Evolutionary conservation across 2,113 vertebrate species (phyloP).

Genomic region (Sminthopsis crassicaudata): DNA sequence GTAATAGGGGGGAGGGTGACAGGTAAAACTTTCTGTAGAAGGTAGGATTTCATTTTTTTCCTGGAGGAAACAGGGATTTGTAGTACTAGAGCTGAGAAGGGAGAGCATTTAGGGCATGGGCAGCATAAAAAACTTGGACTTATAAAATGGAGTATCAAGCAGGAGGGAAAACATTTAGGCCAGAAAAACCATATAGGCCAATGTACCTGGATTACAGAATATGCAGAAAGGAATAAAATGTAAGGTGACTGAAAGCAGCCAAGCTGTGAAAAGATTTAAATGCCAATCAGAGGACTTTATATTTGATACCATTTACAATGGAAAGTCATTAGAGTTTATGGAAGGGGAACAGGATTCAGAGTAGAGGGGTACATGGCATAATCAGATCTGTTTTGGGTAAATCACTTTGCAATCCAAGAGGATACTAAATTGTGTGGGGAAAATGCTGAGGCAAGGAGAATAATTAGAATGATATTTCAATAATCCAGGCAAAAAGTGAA

Average conservation of each 20-base stretch:
- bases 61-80: background rate
- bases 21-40: background rate
- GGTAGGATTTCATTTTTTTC: background rate
- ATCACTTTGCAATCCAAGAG: background rate
- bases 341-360: background rate
- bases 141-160: background rate
- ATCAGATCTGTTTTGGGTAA: background rate
- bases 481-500: background rate
- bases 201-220: background rate
- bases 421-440: background rate
- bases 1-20: background rate
- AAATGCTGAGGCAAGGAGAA: background rate
- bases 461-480: background rate
- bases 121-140: background rate
- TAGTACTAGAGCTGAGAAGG: background rate
- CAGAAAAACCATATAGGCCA: background rate
- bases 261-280: background rate
- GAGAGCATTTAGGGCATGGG: background rate
- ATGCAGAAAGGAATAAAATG: background rate
- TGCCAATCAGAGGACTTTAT: background rate
- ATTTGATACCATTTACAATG: background rate
- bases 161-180: background rate
- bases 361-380: background rate
- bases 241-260: background rate
- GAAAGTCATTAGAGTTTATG: background rate